Percentiles rank a stretch among this genome's conserved stretches.
phyloP scores from a whole-genome alignment of 2,888 invertebrate species.

The Thyatira batis region DNA sequence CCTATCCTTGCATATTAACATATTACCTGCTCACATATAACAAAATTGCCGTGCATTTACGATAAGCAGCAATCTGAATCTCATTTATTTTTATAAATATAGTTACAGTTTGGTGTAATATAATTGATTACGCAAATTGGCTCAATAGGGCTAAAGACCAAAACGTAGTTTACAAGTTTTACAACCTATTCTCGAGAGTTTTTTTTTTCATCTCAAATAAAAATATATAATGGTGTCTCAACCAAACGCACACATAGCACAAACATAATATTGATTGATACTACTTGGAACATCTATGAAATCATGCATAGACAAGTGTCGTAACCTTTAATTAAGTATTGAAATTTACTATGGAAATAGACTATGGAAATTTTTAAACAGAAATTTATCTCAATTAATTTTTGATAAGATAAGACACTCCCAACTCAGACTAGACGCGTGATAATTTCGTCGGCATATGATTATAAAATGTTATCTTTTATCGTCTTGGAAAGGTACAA shows the following conservation, averaged over 20 bases:
- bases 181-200: too few relatives aligned
- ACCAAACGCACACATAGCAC: too few relatives aligned
- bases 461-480: constrained; percentile 52
- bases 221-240: too few relatives aligned
- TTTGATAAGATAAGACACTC: constrained; percentile 73
- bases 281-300: background rate
- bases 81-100: too few relatives aligned
- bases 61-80: background rate
- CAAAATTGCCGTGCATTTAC: background rate
- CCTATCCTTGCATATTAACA: background rate
- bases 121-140: too few relatives aligned
- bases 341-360: too few relatives aligned
- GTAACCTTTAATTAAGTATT: constrained; percentile 40
- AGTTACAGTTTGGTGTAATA: too few relatives aligned
- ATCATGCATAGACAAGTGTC: constrained; percentile 31
- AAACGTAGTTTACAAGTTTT: background rate
- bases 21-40: background rate
- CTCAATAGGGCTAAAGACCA: constrained; percentile 6
- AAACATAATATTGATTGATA: too few relatives aligned
- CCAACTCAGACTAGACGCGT: constrained; percentile 53
- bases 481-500: constrained; percentile 50
- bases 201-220: too few relatives aligned
- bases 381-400: constrained; percentile 53
- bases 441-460: constrained; percentile 56
- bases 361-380: constrained; percentile 69